A percentile compares a stretch with the other conserved stretches of the same genome.
Conservation (phyloP, 2,113 vertebrate genomes). For the Heteronetta atricapilla region DNA sequence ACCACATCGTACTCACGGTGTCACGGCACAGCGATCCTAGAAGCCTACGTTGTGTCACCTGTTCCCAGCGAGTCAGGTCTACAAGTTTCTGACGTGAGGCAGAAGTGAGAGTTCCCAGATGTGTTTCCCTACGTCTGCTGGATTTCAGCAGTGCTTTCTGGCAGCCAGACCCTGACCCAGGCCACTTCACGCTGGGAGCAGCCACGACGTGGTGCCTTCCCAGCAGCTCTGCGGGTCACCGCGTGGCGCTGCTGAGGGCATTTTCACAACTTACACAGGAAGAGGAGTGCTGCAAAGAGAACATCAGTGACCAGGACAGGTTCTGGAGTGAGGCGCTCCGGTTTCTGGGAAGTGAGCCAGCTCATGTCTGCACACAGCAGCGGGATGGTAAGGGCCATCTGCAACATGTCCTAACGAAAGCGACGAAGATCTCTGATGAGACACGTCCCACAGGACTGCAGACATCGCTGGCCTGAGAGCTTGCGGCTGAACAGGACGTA, state of each 20-base stretch:
- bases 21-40: rapidly evolving
- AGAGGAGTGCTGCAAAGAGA: neutral
- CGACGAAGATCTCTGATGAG: rapidly evolving
- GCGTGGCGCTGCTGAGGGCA: neutral
- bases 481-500: neutral
- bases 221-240: neutral
- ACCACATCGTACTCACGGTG: rapidly evolving
- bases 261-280: neutral
- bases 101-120: neutral
- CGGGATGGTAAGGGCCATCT: neutral
- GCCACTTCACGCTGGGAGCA: rapidly evolving
- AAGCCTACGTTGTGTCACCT: neutral
- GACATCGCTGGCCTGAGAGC: neutral
- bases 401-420: neutral
- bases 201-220: neutral
- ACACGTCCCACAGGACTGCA: rapidly evolving
- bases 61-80: neutral
- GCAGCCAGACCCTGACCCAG: neutral
- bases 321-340: neutral
- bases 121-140: neutral
- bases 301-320: neutral
- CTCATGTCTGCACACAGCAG: neutral
- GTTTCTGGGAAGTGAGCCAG: neutral
- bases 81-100: neutral
- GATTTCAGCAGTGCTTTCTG: neutral